Conservation (phyloP, 2,113 vertebrate species). For the Sarotherodon lohbergeri region DNA sequence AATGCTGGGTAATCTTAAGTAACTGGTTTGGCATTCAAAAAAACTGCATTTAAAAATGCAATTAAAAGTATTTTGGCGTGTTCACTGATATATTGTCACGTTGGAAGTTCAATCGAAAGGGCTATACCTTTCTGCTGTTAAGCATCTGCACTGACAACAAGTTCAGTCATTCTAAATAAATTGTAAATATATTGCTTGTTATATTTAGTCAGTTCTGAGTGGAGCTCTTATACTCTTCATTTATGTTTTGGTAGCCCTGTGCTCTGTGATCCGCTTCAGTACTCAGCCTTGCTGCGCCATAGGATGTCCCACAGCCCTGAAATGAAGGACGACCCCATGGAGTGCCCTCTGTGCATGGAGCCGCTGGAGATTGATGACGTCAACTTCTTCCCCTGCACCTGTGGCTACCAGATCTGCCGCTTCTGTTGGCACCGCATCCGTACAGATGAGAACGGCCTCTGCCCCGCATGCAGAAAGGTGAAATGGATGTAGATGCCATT, state of each 20-base stretch:
- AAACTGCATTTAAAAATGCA: neutral
- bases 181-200: neutral
- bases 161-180: neutral
- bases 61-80: neutral
- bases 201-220: neutral
- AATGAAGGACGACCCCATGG: slow-evolving; percentile 95
- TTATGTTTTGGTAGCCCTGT: slow-evolving; percentile 26
- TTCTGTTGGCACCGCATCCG: slow-evolving; percentile 99
- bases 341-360: slow-evolving; percentile 99
- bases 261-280: slow-evolving; percentile 48
- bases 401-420: slow-evolving; percentile 98
- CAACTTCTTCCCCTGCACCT: slow-evolving; percentile 99
- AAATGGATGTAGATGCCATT: neutral
- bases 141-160: neutral
- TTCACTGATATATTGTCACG: neutral
- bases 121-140: neutral
- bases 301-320: slow-evolving; percentile 99
- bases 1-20: neutral
- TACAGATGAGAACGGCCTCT: slow-evolving; percentile 98
- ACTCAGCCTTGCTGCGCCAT: slow-evolving; percentile 41
- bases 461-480: slow-evolving; percentile 99
- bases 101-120: neutral
- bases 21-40: neutral
- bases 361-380: slow-evolving; percentile 98
- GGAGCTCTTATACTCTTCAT: neutral